These are phyloP conservation scores for Syngnathus rostellatus DNA, from an alignment of 2,797 vertebrate genomes.

Conservation along the genomic window DNA sequence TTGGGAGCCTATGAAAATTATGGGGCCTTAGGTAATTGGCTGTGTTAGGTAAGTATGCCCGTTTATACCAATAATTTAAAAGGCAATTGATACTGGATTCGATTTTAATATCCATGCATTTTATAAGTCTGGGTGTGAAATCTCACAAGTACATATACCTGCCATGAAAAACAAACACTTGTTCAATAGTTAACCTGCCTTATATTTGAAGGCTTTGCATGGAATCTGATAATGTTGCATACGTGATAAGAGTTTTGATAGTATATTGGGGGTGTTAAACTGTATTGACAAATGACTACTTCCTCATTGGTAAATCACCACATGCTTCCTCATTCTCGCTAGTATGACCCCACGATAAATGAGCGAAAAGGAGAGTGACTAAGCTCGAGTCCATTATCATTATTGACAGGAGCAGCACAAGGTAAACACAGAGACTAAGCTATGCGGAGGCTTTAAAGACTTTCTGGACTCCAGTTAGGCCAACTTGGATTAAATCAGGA, in stretches of 20 bases:
- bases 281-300: slow-evolving; percentile 13
- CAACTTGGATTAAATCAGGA: neutral
- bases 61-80: neutral
- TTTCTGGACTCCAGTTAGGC: neutral
- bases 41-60: neutral
- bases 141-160: neutral
- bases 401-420: neutral
- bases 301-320: slow-evolving; percentile 39
- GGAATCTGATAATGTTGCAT: neutral
- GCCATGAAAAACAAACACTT: slow-evolving; percentile 43
- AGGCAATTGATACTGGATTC: neutral
- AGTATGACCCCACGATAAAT: neutral
- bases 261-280: neutral
- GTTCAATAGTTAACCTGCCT: slow-evolving; percentile 7
- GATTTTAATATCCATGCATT: neutral
- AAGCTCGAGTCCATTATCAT: neutral
- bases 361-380: neutral
- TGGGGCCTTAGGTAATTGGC: too few relatives aligned
- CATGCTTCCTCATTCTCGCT: slow-evolving; percentile 42
- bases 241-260: neutral
- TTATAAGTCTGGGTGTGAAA: neutral
- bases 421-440: neutral
- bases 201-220: neutral
- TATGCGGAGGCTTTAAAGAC: neutral
- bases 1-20: too few relatives aligned